Conservation (phyloP, 2,113 vertebrate species). For the Turdus rufiventris region DNA sequence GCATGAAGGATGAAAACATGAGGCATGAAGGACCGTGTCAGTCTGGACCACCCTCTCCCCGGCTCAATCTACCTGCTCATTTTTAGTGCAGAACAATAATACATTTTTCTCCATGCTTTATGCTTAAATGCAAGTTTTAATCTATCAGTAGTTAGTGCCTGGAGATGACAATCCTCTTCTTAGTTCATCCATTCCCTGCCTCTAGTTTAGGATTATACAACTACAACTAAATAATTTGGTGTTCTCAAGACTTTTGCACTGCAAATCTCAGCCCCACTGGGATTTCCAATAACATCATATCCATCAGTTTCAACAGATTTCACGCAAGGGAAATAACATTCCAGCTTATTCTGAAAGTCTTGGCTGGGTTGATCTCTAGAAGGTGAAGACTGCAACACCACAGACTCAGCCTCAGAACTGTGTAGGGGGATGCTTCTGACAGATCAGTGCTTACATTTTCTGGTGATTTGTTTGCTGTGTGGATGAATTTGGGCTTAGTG, state of each 20-base stretch:
- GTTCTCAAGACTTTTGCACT: not conserved
- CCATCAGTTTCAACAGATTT: not conserved
- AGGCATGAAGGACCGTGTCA: not conserved
- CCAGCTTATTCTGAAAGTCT: not conserved
- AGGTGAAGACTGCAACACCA: not conserved
- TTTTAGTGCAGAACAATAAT: not conserved
- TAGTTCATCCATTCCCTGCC: not conserved
- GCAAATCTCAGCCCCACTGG: not conserved
- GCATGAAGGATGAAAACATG: not conserved
- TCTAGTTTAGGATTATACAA: not conserved
- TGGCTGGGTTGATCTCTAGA: not conserved
- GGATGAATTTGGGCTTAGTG: not conserved
- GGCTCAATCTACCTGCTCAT: not conserved
- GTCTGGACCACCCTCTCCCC: fast-evolving
- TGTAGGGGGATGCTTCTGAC: not conserved
- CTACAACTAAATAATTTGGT: not conserved
- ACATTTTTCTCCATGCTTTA: not conserved
- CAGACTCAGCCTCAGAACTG: not conserved
- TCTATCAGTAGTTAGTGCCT: not conserved
- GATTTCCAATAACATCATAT: not conserved
- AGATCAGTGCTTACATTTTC: not conserved
- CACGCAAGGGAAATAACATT: not conserved
- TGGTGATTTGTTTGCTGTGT: not conserved
- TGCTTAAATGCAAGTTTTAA: not conserved
- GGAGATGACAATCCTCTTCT: not conserved